Base-by-base conservation (phyloP, 2,888 invertebrate genomes). In the Rhingia rostrata region DNA sequence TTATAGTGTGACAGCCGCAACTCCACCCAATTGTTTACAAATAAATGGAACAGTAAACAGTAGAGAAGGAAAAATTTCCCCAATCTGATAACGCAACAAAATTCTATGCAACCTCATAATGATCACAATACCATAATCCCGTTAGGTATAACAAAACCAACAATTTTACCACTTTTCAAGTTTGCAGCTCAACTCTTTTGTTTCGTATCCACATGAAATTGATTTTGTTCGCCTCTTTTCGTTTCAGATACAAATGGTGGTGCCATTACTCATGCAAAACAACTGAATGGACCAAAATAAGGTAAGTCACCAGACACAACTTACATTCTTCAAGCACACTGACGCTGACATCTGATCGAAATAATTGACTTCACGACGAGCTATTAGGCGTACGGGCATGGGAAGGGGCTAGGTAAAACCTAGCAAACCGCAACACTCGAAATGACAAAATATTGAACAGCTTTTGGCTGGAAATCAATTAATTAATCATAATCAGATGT, bases 401-500 rank as follows among this genome's bases (percentile, higher is more conserved):
- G 51, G 51, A 12, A 9, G 60, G 5, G 12, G 32, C 30, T 9
- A 33, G 10, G 7, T 4, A 41, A 32, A 12, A 41, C 43, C 41
- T 10, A 35, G 33, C 45, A 35, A 41, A 56, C 47, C 43, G 14
- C 14, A 43, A 54, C 78, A 73, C 66, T 30, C 35, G 10, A 79
- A 74, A 66, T 84, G 79, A 79, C 79, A 79, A 64, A 83, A 74
- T 74, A 74, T 74, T 70, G 49, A 70, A 84, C 53, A 58, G 74
- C 66, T 12, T 80, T 60, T 70, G 66, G 64, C 43, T 70, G 5
- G 63, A 66, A 80, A 79, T 84, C 74, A 79, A 84, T 79, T 84
- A 79, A 84, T 84, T 84, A 84, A 84, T 84, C 84, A 84, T 80
- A 84, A 84, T 84, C 84, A 70, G 64, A 79, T 74, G 79, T 56